These are phyloP conservation scores for Chrysolina haemoptera DNA, from an alignment of 2,888 invertebrate genomes.

Conservation along the genomic window DNA sequence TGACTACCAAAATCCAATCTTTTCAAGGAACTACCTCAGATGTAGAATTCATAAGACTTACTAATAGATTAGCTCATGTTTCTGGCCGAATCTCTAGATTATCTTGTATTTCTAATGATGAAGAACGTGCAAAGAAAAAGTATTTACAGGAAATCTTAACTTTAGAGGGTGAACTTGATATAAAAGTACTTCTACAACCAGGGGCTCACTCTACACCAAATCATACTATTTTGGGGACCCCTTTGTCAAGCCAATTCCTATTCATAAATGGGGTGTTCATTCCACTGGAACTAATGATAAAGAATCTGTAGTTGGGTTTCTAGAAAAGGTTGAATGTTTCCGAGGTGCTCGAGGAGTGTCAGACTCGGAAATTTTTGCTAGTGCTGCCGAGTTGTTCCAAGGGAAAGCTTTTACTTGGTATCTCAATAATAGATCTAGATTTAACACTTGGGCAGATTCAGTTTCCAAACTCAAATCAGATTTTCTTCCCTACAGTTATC, in stretches of 20 bases:
- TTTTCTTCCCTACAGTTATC: slow-evolving; percentile 24
- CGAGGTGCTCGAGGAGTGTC: slow-evolving; percentile 3
- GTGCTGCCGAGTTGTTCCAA: slow-evolving; percentile 23
- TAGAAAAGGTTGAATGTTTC: slow-evolving; percentile 25
- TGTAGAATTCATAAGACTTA: too few species aligned
- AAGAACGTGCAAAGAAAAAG: background rate
- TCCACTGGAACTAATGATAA: slow-evolving; percentile 15
- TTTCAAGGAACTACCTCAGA: too few species aligned
- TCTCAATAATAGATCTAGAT: slow-evolving; percentile 22
- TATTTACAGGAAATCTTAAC: slow-evolving; percentile 3
- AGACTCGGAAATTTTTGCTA: slow-evolving; percentile 22
- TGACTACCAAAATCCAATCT: too few species aligned
- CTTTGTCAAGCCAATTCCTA: slow-evolving; percentile 18
- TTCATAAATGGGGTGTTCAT: slow-evolving; percentile 20
- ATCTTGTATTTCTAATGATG: background rate
- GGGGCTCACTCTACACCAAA: slow-evolving; percentile 23
- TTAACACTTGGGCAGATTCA: slow-evolving; percentile 7
- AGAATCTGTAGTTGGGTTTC: slow-evolving; percentile 9
- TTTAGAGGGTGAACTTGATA: slow-evolving; percentile 28
- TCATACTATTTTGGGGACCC: background rate
- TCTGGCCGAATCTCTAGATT: too few species aligned
- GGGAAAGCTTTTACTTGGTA: slow-evolving; percentile 24
- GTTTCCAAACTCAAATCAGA: slow-evolving; percentile 25
- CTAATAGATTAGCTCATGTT: too few species aligned
- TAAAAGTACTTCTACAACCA: background rate